Conservation (phyloP, 2,113 vertebrate species). For the Turdus rufiventris region DNA sequence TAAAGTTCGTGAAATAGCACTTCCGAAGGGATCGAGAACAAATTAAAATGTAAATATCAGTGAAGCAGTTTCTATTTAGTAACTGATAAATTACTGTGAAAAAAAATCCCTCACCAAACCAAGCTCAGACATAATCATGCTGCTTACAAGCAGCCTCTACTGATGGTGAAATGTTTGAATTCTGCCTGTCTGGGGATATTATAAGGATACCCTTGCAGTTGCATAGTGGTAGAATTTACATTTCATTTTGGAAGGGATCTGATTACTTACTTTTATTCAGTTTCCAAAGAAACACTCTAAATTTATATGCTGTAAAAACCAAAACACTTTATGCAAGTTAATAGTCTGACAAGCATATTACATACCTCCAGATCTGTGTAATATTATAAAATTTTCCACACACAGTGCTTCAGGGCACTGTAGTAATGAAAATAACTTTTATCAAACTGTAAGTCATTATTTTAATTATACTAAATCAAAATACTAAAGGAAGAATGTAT, state of each 20-base stretch:
- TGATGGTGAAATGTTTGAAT: background rate
- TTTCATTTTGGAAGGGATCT: background rate
- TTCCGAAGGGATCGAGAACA: background rate
- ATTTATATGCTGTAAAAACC: background rate
- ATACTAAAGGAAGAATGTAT: conserved; percentile 24
- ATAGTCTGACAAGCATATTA: background rate
- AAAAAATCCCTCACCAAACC: background rate
- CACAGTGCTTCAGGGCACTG: background rate
- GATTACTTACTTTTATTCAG: background rate
- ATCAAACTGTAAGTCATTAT: conserved; percentile 12
- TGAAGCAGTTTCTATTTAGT: background rate
- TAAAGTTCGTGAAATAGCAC: background rate
- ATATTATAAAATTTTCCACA: background rate
- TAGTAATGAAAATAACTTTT: conserved; percentile 30
- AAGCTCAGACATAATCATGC: background rate
- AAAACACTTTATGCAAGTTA: background rate
- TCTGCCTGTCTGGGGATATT: background rate
- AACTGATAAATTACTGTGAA: background rate
- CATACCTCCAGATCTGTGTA: background rate
- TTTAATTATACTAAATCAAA: conserved; percentile 45
- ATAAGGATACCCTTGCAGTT: background rate
- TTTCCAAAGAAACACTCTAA: conserved; percentile 5
- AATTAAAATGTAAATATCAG: fast-evolving
- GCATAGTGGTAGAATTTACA: background rate
- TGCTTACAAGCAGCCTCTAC: background rate